These are phyloP conservation scores for Ispidina picta DNA, from an alignment of 2,797 vertebrate genomes.

Conservation along the genomic window DNA sequence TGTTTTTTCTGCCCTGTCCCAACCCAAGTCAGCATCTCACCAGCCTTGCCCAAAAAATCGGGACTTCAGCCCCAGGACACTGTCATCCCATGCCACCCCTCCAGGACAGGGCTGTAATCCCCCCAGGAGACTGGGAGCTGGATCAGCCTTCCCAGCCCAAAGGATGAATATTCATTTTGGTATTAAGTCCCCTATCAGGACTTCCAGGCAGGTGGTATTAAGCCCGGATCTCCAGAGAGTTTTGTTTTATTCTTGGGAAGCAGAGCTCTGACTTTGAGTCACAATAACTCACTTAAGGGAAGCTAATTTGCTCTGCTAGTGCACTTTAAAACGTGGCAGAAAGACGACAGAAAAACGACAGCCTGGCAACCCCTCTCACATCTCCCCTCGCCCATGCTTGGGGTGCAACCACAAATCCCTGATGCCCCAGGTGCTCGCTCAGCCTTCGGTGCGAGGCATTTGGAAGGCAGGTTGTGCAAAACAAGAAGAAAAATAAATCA, in stretches of 20 bases:
- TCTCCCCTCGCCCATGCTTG: not conserved
- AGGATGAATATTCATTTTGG: constrained; percentile 43
- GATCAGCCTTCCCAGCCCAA: not conserved
- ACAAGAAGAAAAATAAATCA: not conserved
- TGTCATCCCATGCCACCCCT: not conserved
- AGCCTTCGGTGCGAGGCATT: not conserved
- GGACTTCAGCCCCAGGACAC: not conserved
- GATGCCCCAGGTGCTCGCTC: not conserved
- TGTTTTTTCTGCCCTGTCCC: not conserved
- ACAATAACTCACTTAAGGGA: constrained; percentile 45
- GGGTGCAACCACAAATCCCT: not conserved
- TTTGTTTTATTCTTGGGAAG: constrained; percentile 64
- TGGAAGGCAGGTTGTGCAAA: not conserved
- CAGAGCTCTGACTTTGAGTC: constrained; percentile 53
- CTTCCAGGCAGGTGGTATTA: constrained; percentile 40
- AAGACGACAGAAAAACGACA: not conserved
- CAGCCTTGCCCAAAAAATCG: not conserved
- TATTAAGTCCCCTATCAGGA: not conserved
- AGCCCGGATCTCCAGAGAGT: constrained; percentile 16
- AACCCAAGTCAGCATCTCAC: not conserved
- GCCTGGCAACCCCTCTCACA: not conserved
- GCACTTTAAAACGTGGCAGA: not conserved
- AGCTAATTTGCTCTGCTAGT: not conserved
- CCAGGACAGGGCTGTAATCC: not conserved
- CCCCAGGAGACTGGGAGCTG: not conserved